These are phyloP conservation scores for Sorex araneus DNA, from an alignment of 2,113 vertebrate species.

Conservation along the genomic window DNA sequence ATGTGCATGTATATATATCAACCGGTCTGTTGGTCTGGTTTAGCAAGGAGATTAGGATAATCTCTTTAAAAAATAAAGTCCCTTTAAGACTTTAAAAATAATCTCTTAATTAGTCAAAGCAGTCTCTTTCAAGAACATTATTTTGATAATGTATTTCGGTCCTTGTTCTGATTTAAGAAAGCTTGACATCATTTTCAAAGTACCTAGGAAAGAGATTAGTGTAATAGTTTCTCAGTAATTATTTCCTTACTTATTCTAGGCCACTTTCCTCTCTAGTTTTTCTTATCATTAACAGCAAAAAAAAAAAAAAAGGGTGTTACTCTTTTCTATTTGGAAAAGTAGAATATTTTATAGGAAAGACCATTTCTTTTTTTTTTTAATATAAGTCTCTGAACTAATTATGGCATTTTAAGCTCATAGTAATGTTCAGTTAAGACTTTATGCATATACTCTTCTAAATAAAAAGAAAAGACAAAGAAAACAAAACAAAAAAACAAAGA, in stretches of 20 bases:
- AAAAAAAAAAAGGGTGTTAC: not conserved
- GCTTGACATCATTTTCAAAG: conserved; percentile 11
- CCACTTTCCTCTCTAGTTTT: not conserved
- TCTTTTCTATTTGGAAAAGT: not conserved
- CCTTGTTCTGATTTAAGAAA: not conserved
- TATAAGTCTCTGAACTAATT: not conserved
- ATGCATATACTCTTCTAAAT: not conserved
- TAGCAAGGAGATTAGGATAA: conserved; percentile 49
- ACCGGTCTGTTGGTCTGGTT: conserved; percentile 23
- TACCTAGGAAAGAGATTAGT: not conserved
- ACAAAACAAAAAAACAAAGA: not conserved
- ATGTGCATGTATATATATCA: not conserved
- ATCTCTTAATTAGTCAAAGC: conserved; percentile 54
- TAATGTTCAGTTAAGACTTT: conserved; percentile 51
- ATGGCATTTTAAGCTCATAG: not conserved
- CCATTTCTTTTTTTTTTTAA: not conserved
- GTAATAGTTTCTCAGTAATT: not conserved
- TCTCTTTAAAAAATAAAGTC: not conserved
- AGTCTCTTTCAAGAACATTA: conserved; percentile 30
- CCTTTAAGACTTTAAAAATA: conserved; percentile 52
- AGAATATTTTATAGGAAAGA: conserved; percentile 34
- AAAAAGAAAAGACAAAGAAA: not conserved
- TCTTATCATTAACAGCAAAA: not conserved
- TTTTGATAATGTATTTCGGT: conserved; percentile 28
- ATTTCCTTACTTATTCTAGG: not conserved